These are phyloP conservation scores for Chinchilla lanigera DNA, from an alignment of 2,113 vertebrate genomes.

Conservation along the genomic window DNA sequence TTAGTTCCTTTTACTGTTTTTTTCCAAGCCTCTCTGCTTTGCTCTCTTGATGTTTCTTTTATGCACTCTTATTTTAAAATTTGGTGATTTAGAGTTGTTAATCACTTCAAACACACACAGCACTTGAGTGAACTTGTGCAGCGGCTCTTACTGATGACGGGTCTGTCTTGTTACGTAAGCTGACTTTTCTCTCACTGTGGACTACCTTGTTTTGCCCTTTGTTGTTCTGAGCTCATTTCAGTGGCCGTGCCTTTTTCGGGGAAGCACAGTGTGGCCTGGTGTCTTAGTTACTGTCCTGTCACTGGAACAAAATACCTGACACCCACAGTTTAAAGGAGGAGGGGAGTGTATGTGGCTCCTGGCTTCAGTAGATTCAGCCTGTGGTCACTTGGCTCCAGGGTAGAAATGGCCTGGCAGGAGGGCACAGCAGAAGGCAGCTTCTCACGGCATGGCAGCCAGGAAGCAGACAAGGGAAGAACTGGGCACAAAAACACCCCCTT, in stretches of 20 bases:
- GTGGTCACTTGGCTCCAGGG: not conserved
- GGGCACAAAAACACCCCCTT: not conserved
- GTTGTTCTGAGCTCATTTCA: not conserved
- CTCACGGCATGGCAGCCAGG: not conserved
- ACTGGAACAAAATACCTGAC: not conserved
- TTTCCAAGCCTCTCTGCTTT: not conserved
- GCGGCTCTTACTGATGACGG: not conserved
- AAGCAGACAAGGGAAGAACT: not conserved
- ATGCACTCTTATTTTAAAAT: not conserved
- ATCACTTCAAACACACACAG: not conserved
- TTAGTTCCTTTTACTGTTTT: not conserved
- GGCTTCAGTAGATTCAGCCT: not conserved
- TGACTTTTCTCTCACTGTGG: not conserved
- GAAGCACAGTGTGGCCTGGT: not conserved
- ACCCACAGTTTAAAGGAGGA: not conserved
- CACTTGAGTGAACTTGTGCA: not conserved
- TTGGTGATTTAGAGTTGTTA: not conserved
- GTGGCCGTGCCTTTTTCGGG: not conserved
- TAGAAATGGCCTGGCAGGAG: not conserved
- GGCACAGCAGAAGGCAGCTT: not conserved
- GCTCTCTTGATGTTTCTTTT: not conserved
- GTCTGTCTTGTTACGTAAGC: not conserved
- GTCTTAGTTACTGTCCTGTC: not conserved
- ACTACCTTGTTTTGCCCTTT: not conserved
- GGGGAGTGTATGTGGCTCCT: not conserved